Evolutionary conservation across 2,797 vertebrate species (phyloP).

Genomic region (Notolepis coatsorum): DNA sequence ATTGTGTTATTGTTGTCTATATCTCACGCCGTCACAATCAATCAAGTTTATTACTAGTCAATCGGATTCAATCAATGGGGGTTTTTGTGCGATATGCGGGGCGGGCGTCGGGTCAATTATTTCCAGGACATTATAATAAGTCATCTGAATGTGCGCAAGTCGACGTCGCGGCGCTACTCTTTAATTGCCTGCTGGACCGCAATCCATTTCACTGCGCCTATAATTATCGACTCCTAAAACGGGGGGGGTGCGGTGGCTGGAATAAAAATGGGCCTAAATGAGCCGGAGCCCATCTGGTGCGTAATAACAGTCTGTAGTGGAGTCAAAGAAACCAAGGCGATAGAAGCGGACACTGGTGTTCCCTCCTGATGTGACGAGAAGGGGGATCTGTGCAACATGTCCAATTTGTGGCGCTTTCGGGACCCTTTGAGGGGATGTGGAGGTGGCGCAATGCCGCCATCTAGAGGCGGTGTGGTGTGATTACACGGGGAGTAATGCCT

Average conservation of each 20-base stretch:
- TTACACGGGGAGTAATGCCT: constrained; percentile 11
- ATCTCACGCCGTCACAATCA: constrained; percentile 23
- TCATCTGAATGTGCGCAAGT: constrained; percentile 56
- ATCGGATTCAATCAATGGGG: constrained; percentile 52
- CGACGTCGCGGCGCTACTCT: constrained; percentile 47
- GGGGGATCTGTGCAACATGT: constrained; percentile 54
- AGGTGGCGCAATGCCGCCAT: constrained; percentile 54
- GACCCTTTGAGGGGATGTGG: not conserved
- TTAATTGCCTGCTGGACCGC: constrained; percentile 60
- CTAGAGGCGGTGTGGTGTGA: not conserved
- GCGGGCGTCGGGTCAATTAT: constrained; percentile 29
- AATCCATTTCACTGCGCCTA: constrained; percentile 56
- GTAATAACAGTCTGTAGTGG: constrained; percentile 68
- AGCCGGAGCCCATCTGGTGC: constrained; percentile 67
- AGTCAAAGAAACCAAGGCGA: constrained; percentile 48
- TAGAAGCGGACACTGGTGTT: constrained; percentile 37
- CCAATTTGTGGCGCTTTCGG: constrained; percentile 23
- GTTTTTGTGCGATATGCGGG: constrained; percentile 12
- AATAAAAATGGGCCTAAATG: constrained; percentile 73
- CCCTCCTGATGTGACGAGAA: constrained; percentile 36
- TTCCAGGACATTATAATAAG: constrained; percentile 60
- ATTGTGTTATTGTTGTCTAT: constrained; percentile 41
- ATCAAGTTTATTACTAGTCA: constrained; percentile 67
- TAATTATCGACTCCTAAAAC: constrained; percentile 46
- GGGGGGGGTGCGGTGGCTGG: constrained; percentile 35